Base-by-base conservation (phyloP, 2,797 vertebrate genomes). In the Buphagus erythrorhynchus region DNA sequence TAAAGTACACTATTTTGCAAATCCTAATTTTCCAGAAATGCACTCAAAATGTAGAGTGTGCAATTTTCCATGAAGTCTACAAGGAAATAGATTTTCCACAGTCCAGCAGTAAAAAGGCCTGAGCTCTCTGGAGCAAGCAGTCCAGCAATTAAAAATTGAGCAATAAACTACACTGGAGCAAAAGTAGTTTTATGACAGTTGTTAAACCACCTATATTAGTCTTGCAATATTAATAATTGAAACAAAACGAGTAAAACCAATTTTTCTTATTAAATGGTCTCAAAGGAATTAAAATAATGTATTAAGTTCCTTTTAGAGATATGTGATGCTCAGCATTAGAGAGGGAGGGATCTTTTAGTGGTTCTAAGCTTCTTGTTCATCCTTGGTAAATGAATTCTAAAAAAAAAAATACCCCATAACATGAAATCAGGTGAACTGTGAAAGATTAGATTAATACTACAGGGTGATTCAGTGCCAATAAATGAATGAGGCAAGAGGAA, bases 361-460 rank as follows among this genome's bases (percentile, higher is more conserved):
- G n/a, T 69, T 61, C 16, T 80, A 81, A 95, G 42, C 6, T 76
- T 72, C 92, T 78, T 86, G 26, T 36, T 92, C 88, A 79, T 65
- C 63, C 61, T 40, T 46, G 59, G 84, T 71, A 97, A 94, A 97
- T 72, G 58, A 87, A 95, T 91, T 49, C 36, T 78, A 33, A 82
- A 90, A 77, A 82, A 90, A 77, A 89, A 57, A 82, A 57, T 13
- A 36, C 16, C 42, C 54, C 46, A 19, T 67, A 83, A 68, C 49
- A 78, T 4, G 17, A 87, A n/a, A 74, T 74, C 43, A 82, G 52
- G 57, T 86, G 84, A 97, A 93, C 48, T 69, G 63, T 91, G 73
- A 87, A 95, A 90, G 88, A 90, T 74, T 76, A 95, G 84, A 95
- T 95, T 95, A 95, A 95, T 63, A 74, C 35, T 31, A 75, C 49